phyloP scores from a whole-genome alignment of 2,113 vertebrate genomes.

The Rissa tridactyla region DNA sequence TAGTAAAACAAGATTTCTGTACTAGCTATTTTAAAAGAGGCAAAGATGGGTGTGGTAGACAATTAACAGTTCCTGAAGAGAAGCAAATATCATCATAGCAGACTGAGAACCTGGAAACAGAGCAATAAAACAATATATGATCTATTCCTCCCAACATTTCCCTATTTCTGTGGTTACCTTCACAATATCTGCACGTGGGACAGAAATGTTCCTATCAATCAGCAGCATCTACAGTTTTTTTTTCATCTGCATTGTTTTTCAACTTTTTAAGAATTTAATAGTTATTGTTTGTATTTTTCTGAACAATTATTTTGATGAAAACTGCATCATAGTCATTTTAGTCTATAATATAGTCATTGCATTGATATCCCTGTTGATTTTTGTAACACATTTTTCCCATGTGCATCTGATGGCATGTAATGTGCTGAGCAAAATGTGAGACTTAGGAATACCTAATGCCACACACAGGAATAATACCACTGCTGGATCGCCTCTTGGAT shows the following conservation, averaged over 20 bases:
- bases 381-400: slow-evolving; percentile 45
- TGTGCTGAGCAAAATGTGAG: slow-evolving; percentile 22
- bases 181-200: neutral
- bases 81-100: neutral
- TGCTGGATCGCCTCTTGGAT: neutral
- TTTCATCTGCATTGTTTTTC: neutral
- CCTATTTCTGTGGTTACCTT: neutral
- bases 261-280: neutral
- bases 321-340: slow-evolving; percentile 41
- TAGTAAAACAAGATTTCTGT: neutral
- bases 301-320: slow-evolving; percentile 40
- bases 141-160: neutral
- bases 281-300: neutral
- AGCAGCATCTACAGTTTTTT: neutral
- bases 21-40: neutral
- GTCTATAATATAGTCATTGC: neutral
- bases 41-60: neutral
- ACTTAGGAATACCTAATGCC: neutral
- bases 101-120: neutral
- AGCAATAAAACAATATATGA: neutral
- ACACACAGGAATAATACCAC: neutral
- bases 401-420: slow-evolving; percentile 17
- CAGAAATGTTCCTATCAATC: neutral
- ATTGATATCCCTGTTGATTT: slow-evolving; percentile 30
- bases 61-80: neutral